Evolutionary conservation across 2,888 invertebrate species (phyloP).

Genomic region (Drosophila mimica): DNA sequence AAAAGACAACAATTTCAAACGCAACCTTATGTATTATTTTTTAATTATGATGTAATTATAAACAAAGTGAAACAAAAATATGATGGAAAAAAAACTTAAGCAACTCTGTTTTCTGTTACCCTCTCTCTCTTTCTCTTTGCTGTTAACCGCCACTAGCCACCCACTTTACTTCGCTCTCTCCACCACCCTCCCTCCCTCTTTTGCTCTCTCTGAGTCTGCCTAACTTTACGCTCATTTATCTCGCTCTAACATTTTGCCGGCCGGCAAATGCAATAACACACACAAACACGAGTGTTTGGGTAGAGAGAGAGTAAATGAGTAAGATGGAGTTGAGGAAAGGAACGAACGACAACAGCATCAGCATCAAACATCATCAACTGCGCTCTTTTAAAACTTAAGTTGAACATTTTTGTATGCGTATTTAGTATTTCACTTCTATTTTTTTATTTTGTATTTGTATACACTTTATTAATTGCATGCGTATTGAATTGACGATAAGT

Average conservation of each 20-base stretch:
- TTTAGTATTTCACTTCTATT: slow-evolving; percentile 1
- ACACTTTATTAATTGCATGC: slow-evolving; percentile 69
- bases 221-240: slow-evolving; percentile 33
- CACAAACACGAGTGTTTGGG: slow-evolving; percentile 5
- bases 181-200: background rate
- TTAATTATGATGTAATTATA: slow-evolving; percentile 85
- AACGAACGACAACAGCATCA: slow-evolving; percentile 4
- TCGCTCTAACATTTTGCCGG: slow-evolving; percentile 53
- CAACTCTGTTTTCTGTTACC: slow-evolving; percentile 61
- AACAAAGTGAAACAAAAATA: slow-evolving; percentile 82
- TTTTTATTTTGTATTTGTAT: slow-evolving; percentile 50
- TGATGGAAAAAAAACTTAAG: slow-evolving; percentile 68
- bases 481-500: slow-evolving; percentile 63
- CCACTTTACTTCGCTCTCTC: slow-evolving; percentile 8
- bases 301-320: slow-evolving; percentile 10
- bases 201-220: slow-evolving; percentile 16
- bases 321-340: slow-evolving; percentile 7
- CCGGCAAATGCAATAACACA: slow-evolving; percentile 57
- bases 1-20: slow-evolving; percentile 66
- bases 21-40: slow-evolving; percentile 84
- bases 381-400: slow-evolving; percentile 41
- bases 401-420: slow-evolving; percentile 47
- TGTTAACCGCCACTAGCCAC: slow-evolving; percentile 13
- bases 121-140: slow-evolving; percentile 6
- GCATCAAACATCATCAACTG: background rate